phyloP scores from a whole-genome alignment of 2,797 vertebrate genomes.

The Acrossocheilus fasciatus region DNA sequence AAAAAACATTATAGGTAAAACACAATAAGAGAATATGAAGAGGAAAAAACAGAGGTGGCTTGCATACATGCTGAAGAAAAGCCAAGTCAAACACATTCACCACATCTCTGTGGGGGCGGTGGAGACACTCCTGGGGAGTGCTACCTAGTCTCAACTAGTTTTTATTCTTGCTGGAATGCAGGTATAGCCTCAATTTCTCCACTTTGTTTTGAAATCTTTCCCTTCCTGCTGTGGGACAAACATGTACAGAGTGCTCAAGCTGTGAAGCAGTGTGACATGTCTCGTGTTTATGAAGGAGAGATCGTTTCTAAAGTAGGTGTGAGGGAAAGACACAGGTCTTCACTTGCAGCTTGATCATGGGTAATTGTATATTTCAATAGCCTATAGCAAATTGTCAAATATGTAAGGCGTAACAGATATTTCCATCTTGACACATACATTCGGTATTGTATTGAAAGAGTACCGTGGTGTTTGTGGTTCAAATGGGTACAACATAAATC shows the following conservation, averaged over 20 bases:
- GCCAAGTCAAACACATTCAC: slow-evolving; percentile 72
- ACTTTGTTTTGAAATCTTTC: slow-evolving; percentile 57
- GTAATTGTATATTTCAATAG: slow-evolving; percentile 49
- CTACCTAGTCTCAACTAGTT: slow-evolving; percentile 73
- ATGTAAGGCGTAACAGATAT: slow-evolving; percentile 28
- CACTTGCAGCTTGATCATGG: slow-evolving; percentile 21
- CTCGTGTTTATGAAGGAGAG: slow-evolving; percentile 2
- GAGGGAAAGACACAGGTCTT: slow-evolving; percentile 17
- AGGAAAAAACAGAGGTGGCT: background rate
- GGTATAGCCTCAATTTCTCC: slow-evolving; percentile 54
- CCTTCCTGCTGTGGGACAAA: slow-evolving; percentile 23
- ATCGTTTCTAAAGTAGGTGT: slow-evolving; percentile 20
- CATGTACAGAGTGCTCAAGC: background rate
- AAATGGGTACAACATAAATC: background rate
- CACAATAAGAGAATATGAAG: background rate
- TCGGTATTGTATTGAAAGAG: background rate
- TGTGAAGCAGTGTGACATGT: background rate
- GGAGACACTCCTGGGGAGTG: slow-evolving; percentile 59
- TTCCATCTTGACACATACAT: background rate
- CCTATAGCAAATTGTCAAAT: slow-evolving; percentile 42
- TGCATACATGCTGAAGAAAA: slow-evolving; percentile 30
- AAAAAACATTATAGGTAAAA: background rate
- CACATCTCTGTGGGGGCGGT: slow-evolving; percentile 63
- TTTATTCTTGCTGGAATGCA: slow-evolving; percentile 66
- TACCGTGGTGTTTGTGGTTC: slow-evolving; percentile 16